These are phyloP conservation scores for Liparis tanakae DNA, from an alignment of 2,797 vertebrate genomes.

Conservation along the genomic window DNA sequence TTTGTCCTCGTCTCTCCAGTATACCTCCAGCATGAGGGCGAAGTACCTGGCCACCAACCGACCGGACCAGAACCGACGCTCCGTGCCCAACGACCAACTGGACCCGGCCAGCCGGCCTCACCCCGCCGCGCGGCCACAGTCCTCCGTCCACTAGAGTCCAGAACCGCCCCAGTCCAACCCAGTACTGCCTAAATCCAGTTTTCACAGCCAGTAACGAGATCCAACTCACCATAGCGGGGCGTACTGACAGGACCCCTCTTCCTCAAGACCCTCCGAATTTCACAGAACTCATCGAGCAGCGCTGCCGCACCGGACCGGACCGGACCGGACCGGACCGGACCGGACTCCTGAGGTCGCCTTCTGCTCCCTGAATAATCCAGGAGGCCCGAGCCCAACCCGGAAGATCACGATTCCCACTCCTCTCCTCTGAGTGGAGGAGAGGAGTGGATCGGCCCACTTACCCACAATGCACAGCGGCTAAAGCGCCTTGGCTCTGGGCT, in stretches of 20 bases:
- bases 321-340: slow-evolving; percentile 39
- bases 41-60: slow-evolving; percentile 97
- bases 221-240: slow-evolving; percentile 23
- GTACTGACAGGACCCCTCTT: slow-evolving; percentile 30
- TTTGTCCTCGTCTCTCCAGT: slow-evolving; percentile 81
- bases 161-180: slow-evolving; percentile 13
- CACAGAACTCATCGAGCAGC: slow-evolving; percentile 49
- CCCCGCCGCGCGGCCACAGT: slow-evolving; percentile 79
- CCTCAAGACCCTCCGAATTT: slow-evolving; percentile 27
- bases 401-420: slow-evolving; percentile 9
- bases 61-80: slow-evolving; percentile 87
- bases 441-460: slow-evolving; percentile 7
- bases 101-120: slow-evolving; percentile 80
- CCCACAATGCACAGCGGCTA: slow-evolving; percentile 46
- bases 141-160: slow-evolving; percentile 77
- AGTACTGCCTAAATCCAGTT: slow-evolving; percentile 65
- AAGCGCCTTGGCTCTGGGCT: slow-evolving; percentile 36
- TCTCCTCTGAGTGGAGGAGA: not conserved
- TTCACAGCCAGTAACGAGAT: slow-evolving; percentile 56
- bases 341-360: slow-evolving; percentile 42
- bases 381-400: not conserved
- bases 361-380: not conserved
- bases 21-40: slow-evolving; percentile 99
- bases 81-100: slow-evolving; percentile 84
- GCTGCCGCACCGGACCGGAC: slow-evolving; percentile 50